These are phyloP conservation scores for Ageneiosus marmoratus DNA, from an alignment of 2,113 vertebrate species.

Conservation along the genomic window DNA sequence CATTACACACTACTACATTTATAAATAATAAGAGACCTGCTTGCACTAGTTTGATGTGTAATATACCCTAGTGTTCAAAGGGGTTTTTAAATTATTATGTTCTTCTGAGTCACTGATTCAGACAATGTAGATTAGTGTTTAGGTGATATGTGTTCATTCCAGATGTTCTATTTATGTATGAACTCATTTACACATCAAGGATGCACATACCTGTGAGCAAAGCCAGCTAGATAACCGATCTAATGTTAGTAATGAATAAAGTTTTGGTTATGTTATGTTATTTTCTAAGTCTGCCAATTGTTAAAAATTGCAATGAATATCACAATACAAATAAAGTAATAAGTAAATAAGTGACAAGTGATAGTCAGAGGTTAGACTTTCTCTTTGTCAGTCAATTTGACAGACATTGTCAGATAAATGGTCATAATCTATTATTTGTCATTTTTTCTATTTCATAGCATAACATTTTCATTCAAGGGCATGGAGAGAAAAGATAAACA, in stretches of 20 bases:
- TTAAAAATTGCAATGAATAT: not conserved
- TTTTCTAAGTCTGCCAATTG: not conserved
- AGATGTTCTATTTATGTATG: not conserved
- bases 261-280: not conserved
- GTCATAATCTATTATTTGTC: no score
- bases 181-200: not conserved
- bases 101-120: not conserved
- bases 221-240: not conserved
- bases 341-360: no score
- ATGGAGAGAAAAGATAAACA: no score
- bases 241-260: not conserved
- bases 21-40: conserved; percentile 1
- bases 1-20: no score
- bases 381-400: no score
- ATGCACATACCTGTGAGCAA: not conserved
- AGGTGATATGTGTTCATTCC: not conserved
- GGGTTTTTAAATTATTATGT: not conserved
- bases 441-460: no score
- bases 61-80: not conserved
- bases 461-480: no score
- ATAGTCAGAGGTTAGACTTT: no score
- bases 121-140: not conserved
- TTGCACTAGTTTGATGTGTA: not conserved
- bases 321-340: not conserved
- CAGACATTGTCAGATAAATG: no score